A percentile compares a stretch with the other conserved stretches of the same genome.
These are phyloP conservation scores for Trisateles emortualis DNA, from an alignment of 2,888 invertebrate genomes.

Conservation along the genomic window DNA sequence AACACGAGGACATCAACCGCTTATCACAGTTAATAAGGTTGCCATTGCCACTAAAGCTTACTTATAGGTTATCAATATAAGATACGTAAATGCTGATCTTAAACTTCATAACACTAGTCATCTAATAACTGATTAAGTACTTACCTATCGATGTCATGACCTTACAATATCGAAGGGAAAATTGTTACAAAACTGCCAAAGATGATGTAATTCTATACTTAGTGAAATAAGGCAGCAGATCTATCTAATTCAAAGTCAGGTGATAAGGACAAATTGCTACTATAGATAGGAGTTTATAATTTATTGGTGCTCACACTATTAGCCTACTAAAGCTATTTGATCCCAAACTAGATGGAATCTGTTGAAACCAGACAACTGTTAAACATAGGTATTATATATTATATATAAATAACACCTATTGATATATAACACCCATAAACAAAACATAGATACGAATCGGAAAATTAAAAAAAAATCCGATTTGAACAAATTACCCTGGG, in stretches of 20 bases:
- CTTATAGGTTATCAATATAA: not conserved
- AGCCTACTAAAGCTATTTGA: no score
- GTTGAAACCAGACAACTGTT: no score
- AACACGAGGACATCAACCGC: conserved; percentile 2
- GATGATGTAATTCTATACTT: not conserved
- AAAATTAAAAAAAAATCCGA: no score
- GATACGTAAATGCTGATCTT: not conserved
- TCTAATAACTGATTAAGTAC: not conserved
- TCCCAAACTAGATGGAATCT: no score
- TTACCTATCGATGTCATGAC: not conserved
- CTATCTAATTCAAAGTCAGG: not conserved
- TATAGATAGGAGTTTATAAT: no score
- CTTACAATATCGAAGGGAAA: not conserved
- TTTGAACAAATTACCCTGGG: no score
- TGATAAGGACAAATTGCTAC: no score
- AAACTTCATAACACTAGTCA: not conserved
- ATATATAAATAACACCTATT: no score
- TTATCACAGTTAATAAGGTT: not conserved
- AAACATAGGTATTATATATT: no score
- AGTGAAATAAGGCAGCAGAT: not conserved
- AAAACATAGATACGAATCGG: no score
- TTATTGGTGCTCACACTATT: no score
- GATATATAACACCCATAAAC: no score
- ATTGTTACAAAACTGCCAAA: not conserved
- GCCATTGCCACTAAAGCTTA: not conserved